Conservation (phyloP, 2,797 vertebrate genomes). For the Crypturellus tataupa region DNA sequence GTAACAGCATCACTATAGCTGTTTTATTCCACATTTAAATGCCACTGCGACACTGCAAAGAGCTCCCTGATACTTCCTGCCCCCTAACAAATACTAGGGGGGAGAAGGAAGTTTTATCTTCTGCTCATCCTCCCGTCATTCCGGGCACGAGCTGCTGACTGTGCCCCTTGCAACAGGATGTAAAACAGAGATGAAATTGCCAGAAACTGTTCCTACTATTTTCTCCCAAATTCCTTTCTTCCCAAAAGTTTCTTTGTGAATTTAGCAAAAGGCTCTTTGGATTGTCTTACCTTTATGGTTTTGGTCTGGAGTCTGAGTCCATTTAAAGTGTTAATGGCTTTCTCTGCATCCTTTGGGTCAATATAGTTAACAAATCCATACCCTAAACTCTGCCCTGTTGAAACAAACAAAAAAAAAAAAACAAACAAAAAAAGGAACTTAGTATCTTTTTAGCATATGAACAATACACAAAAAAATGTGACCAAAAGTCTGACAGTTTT, state of each 20-base stretch:
- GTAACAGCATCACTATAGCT: neutral
- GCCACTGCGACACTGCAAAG: neutral
- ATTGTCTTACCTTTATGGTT: slow-evolving; percentile 91
- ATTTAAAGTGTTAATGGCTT: slow-evolving; percentile 96
- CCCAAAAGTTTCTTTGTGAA: neutral
- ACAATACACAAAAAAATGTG: neutral
- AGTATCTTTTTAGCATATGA: slow-evolving; percentile 65
- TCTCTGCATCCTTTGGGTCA: slow-evolving; percentile 96
- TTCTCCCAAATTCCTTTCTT: neutral
- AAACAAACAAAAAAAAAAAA: slow-evolving; percentile 76
- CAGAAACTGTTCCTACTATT: slow-evolving; percentile 3
- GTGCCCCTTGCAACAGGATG: neutral
- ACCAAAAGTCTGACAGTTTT: neutral
- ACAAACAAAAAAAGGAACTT: slow-evolving; percentile 36
- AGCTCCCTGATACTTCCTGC: neutral
- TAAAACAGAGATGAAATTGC: neutral
- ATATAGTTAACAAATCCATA: slow-evolving; percentile 95
- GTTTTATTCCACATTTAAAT: slow-evolving; percentile 1
- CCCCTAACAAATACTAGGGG: neutral
- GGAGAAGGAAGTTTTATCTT: neutral
- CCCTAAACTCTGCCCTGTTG: slow-evolving; percentile 92
- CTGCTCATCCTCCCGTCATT: neutral
- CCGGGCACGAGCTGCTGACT: neutral
- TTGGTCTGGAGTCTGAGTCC: slow-evolving; percentile 95
- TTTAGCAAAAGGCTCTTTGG: slow-evolving; percentile 10